Evolutionary conservation across 2,113 vertebrate genomes (phyloP), one percentile per base, ranked within the genome.

Genomic region (Trinectes maculatus): DNA sequence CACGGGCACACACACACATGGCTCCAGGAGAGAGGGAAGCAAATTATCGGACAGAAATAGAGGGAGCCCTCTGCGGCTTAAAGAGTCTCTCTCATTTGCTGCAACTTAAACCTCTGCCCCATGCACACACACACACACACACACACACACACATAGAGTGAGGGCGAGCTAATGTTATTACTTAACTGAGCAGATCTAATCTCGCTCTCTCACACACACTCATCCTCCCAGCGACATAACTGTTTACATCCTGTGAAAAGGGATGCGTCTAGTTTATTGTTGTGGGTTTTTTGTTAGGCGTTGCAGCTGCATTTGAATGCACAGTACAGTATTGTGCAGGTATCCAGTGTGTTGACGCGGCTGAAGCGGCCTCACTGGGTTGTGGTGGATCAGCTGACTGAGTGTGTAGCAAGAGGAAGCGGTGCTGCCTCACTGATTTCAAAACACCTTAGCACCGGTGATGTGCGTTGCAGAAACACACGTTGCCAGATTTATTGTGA

Each of bases 381-480:
- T 60, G 58, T 61, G 69, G 70, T 46, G 67, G 72, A 82, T 87
- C 85, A 88, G 85, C 85, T 85, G 86, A 87, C 75, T 19, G 68
- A 36, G 49, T 54, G 52, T 4, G 31, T 55, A 44, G 54, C 58
- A 37, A 77, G 16, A 61, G 75, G 84, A 82, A 84, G 73, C 55
- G 7, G 3, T 82, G 81, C 84, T 88, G 85, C 65, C 68, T 85
- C 77, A 63, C 83, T 63, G 26, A 53, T 86, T 87, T 85, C 37
- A 56, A 76, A 89, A 85, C 28, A 21, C 58, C 57, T 37, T 86
- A 90, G 91, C 84, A 83, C 2, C 26, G 15, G 7, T 5, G 37
- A 10, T 22, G 2, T 21, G 18, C 11, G 36, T 16, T 33, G 33
- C 36, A 26, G 39, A 42, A 54, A 40, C 25, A 43, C 25, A 33